A percentile compares a stretch with the other conserved stretches of the same genome.
phyloP scores from a whole-genome alignment of 2,113 vertebrate genomes.

The Axis porcinus region DNA sequence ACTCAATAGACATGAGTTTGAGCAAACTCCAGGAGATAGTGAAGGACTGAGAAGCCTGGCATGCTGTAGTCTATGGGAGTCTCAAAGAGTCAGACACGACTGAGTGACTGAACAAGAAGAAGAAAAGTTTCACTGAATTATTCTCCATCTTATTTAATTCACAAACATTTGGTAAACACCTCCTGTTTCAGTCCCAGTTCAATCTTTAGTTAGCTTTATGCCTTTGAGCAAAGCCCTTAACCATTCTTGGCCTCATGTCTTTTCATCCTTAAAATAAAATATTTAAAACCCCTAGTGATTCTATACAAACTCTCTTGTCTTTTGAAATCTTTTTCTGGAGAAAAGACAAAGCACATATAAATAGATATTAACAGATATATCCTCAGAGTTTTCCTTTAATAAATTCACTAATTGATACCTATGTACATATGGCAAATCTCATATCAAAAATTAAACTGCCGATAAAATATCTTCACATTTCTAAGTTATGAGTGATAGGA shows the following conservation, averaged over 20 bases:
- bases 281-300: not conserved
- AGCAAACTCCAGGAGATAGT: not conserved
- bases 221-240: not conserved
- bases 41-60: not conserved
- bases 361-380: not conserved
- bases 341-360: not conserved
- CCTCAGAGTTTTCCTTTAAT: not conserved
- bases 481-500: not conserved
- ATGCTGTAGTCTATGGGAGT: not conserved
- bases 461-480: not conserved
- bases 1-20: not conserved
- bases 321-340: slow-evolving; percentile 26
- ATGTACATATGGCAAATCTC: not conserved
- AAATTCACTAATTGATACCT: not conserved
- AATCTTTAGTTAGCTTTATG: not conserved
- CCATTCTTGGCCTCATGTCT: not conserved
- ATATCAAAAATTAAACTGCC: not conserved
- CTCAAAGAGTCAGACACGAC: not conserved
- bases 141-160: not conserved
- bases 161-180: not conserved
- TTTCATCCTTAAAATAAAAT: slow-evolving; percentile 26
- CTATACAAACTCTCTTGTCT: not conserved
- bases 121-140: not conserved
- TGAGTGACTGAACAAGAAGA: not conserved
- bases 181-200: not conserved